Base-by-base conservation (phyloP, 1,140 invertebrate genomes). In the Drosophila busckii region DNA sequence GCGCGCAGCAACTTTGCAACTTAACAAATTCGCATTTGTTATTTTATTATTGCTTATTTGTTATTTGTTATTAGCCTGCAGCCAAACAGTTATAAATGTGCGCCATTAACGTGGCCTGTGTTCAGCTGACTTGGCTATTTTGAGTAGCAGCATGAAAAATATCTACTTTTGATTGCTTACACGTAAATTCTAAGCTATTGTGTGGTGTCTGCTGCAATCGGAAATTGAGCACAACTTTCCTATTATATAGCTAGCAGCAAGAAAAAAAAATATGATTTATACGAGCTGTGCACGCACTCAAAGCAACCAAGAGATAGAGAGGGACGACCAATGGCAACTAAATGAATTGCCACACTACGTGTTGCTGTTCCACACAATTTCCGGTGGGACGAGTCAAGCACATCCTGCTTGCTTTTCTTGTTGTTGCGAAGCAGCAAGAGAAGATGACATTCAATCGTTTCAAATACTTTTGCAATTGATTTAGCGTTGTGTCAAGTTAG, bases 281-380 rank as follows among this genome's bases (percentile, higher is more conserved):
- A 40, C 48, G 42, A 49, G 19, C 48, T 46, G 37, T 60, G 63
- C 68, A 80, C 68, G 71, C 62, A 54, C 46, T 29, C 17, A 22
- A 48, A 25, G 25, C 12, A 31, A 16, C 7, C n/a, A 10, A 4
- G 38, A 22, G 22, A 16, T 13, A 16, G 12, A 9, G 9, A 10
- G 29, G 16, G 28, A 16, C 12, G n/a, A 52, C 38, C n/a, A n/a
- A n/a, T n/a, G n/a, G 40, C 20, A 42, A 35, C 45, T 49, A 73
- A 73, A 78, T 78, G 73, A 78, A 78, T 78, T 60, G 73, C 44
- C 66, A 26, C 46, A 26, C 54, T 68, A 78, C 73, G 73, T 78
- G 73, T 78, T 78, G 73, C 73, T 80, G 54, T 65, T 68, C 54
- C 63, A 73, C 75, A 58, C 73, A 78, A 78, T 78, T 78, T 78